Conservation (phyloP, 2,797 vertebrate genomes). For the Cephalopachus bancanus region DNA sequence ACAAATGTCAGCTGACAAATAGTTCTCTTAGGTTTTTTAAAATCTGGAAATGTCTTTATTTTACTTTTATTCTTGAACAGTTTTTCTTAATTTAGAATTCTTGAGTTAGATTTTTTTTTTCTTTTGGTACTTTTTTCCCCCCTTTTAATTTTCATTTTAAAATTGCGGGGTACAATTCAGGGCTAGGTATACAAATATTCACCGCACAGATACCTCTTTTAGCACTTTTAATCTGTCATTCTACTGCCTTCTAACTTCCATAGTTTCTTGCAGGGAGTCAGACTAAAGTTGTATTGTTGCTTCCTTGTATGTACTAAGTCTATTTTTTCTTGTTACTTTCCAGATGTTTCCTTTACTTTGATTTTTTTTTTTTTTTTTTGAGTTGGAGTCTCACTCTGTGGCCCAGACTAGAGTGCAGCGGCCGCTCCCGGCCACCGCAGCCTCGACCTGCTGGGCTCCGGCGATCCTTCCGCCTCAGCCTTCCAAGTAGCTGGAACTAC, state of each 20-base stretch:
- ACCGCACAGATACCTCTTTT: too few relatives aligned
- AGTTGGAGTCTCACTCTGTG: too few relatives aligned
- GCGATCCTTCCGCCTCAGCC: too few relatives aligned
- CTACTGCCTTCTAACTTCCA: not conserved
- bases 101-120: not conserved
- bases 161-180: too few relatives aligned
- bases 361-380: not conserved
- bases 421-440: too few relatives aligned
- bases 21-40: not conserved
- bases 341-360: not conserved
- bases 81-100: not conserved
- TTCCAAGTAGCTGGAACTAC: too few relatives aligned
- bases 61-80: not conserved
- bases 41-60: not conserved
- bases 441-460: too few relatives aligned
- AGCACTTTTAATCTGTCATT: not conserved
- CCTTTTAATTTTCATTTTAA: too few relatives aligned
- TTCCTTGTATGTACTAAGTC: not conserved
- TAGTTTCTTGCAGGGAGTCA: too few relatives aligned
- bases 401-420: too few relatives aligned
- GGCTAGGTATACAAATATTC: too few relatives aligned
- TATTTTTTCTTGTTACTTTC: not conserved
- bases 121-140: not conserved
- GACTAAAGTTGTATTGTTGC: not conserved
- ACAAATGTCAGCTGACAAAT: not conserved